Evolutionary conservation across 1,140 invertebrate species (phyloP).

Genomic region (Formica selysi): DNA sequence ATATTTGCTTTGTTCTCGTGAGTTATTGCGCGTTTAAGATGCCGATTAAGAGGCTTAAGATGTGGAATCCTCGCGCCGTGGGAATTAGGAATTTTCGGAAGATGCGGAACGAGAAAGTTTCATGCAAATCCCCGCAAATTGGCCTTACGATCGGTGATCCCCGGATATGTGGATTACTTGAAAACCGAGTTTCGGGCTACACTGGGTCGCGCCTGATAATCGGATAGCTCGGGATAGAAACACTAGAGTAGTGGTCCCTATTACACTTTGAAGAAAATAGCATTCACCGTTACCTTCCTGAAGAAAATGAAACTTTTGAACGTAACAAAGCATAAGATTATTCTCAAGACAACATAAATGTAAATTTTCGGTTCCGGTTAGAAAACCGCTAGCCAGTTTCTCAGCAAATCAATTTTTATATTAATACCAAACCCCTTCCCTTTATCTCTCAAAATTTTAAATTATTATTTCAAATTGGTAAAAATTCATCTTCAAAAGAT

Average conservation of each 20-base stretch:
- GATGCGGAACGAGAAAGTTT: background rate
- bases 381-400: background rate
- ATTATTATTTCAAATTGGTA: background rate
- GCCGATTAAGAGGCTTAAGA: conserved; percentile 33
- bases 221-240: background rate
- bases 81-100: conserved; percentile 44
- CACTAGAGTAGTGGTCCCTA: no score
- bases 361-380: background rate
- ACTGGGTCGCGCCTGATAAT: background rate
- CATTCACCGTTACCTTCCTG: background rate
- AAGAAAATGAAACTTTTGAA: background rate
- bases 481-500: conserved; percentile 11
- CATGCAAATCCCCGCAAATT: conserved; percentile 47
- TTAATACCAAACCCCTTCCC: background rate
- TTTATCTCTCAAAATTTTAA: background rate
- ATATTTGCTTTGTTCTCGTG: background rate
- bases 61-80: background rate
- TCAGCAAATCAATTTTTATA: background rate
- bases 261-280: background rate
- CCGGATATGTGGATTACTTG: conserved; percentile 20
- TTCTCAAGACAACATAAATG: background rate
- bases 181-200: conserved; percentile 10
- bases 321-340: background rate
- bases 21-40: background rate
- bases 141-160: background rate